Percentiles rank a stretch among this genome's conserved stretches.
Evolutionary conservation across 2,888 invertebrate genomes (phyloP).

Genomic region (Proisotoma minuta): DNA sequence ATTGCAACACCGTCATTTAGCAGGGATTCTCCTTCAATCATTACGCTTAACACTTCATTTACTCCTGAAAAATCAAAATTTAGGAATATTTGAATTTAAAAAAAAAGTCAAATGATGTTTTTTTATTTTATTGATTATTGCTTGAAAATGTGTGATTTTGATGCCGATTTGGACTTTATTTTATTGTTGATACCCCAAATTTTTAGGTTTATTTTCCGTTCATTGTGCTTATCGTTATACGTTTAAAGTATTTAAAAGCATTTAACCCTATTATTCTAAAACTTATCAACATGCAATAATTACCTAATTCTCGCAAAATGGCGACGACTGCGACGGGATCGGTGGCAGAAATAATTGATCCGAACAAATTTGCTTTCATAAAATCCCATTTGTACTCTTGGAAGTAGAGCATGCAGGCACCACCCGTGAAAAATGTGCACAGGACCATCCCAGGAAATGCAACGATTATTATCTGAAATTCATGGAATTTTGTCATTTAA

Average conservation of each 20-base stretch:
- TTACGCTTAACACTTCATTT: conserved; percentile 49
- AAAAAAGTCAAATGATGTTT: too few relatives aligned
- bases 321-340: conserved; percentile 55
- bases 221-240: too few relatives aligned
- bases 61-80: conserved; percentile 45
- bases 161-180: too few relatives aligned
- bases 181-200: too few relatives aligned
- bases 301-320: conserved; percentile 52
- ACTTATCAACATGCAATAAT: too few relatives aligned
- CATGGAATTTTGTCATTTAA: too few relatives aligned
- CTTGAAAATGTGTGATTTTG: too few relatives aligned
- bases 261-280: too few relatives aligned
- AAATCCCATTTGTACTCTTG: conserved; percentile 33
- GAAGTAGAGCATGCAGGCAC: conserved; percentile 21
- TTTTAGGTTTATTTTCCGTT: too few relatives aligned
- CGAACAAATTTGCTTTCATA: conserved; percentile 50
- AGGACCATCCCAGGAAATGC: conserved; percentile 40
- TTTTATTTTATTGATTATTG: too few relatives aligned
- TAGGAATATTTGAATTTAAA: too few relatives aligned
- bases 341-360: conserved; percentile 53
- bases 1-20: conserved; percentile 55
- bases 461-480: conserved; percentile 26
- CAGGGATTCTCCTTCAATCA: conserved; percentile 54
- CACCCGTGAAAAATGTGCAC: conserved; percentile 28
- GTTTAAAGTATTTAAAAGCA: background rate